Conservation (phyloP, 2,888 invertebrate species). For the Eupsilia transversa region DNA sequence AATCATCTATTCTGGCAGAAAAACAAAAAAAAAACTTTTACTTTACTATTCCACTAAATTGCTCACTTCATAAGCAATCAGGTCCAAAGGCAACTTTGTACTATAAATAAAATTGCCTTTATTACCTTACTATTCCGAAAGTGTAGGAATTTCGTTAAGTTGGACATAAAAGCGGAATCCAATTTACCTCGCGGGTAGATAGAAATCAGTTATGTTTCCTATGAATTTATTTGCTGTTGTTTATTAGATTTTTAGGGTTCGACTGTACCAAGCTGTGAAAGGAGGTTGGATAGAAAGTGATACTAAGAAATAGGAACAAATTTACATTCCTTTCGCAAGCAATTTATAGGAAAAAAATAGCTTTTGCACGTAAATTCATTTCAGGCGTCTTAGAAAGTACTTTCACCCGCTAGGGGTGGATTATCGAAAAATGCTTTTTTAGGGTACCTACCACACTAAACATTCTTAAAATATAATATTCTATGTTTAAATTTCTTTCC, state of each 20-base stretch:
- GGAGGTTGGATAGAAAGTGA: constrained; percentile 24
- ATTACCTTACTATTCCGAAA: constrained; percentile 62
- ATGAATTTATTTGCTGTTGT: constrained; percentile 74
- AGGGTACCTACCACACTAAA: not conserved
- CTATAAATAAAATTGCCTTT: constrained; percentile 49
- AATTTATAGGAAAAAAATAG: not conserved
- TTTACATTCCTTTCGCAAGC: constrained; percentile 22
- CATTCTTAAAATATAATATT: not conserved
- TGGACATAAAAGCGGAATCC: constrained; percentile 71
- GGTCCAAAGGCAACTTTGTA: constrained; percentile 22
- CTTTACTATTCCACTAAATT: constrained; percentile 22
- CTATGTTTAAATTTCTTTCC: not conserved
- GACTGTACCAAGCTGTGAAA: constrained; percentile 31
- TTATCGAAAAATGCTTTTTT: not conserved
- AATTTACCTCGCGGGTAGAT: constrained; percentile 71
- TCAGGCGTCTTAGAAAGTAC: not conserved
- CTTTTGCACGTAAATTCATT: constrained; percentile 11
- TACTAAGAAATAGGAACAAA: constrained; percentile 36
- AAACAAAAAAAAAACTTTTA: not conserved
- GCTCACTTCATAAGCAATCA: constrained; percentile 32
- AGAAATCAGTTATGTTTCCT: constrained; percentile 73
- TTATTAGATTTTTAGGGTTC: constrained; percentile 71
- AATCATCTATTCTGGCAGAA: not conserved
- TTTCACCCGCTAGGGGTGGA: not conserved
- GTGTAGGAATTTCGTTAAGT: constrained; percentile 65